phyloP scores from a whole-genome alignment of 2,888 invertebrate species.

The Drosophila neonasuta region DNA sequence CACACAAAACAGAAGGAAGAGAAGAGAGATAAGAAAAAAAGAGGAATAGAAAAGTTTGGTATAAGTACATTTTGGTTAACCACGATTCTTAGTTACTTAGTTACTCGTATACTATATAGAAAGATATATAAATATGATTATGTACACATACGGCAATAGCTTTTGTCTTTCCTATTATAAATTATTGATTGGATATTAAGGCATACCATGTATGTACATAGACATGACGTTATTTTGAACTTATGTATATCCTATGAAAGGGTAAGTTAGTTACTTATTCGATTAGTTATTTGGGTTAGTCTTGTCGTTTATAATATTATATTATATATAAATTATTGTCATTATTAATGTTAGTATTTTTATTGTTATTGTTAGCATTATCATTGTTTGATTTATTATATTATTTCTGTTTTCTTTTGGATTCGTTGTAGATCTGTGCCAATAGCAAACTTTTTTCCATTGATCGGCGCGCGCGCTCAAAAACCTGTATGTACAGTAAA shows the following conservation, averaged over 20 bases:
- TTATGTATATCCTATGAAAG: constrained; percentile 25
- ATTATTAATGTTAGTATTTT: constrained; percentile 24
- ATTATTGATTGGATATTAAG: background rate
- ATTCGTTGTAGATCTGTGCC: constrained; percentile 77
- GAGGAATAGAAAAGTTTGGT: constrained; percentile 70
- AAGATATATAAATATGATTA: constrained; percentile 27
- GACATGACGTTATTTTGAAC: constrained; percentile 20
- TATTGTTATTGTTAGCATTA: constrained; percentile 22
- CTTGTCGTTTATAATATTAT: constrained; percentile 13
- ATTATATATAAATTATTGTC: constrained; percentile 15
- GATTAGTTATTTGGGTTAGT: constrained; percentile 31
- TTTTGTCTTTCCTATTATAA: constrained; percentile 1
- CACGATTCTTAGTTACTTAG: constrained; percentile 45
- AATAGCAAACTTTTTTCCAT: constrained; percentile 76
- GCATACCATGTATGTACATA: constrained; percentile 38
- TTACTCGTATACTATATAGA: constrained; percentile 26
- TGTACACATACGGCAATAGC: constrained; percentile 35
- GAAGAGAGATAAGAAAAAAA: constrained; percentile 75
- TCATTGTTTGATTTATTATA: constrained; percentile 25
- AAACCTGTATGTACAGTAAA: constrained; percentile 54
- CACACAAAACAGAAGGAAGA: constrained; percentile 62
- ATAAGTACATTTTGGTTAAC: constrained; percentile 67
- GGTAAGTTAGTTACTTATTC: constrained; percentile 26
- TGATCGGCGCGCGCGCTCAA: constrained; percentile 37
- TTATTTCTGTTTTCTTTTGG: constrained; percentile 19